Conservation (phyloP, 2,797 vertebrate genomes). For the Cercopithecus mitis region DNA sequence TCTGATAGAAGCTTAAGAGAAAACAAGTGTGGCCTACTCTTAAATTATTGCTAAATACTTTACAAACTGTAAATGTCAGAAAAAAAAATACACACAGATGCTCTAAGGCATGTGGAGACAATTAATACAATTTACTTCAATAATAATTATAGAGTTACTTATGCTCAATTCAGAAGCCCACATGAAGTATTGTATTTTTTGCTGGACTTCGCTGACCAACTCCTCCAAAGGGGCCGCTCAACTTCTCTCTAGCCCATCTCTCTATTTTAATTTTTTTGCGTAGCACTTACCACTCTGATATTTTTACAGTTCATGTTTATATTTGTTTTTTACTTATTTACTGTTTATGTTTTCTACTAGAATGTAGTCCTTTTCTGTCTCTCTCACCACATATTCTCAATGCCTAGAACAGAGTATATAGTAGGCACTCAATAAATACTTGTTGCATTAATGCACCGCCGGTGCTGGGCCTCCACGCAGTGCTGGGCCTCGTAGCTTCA, state of each 20-base stretch:
- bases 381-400: not conserved
- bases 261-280: not conserved
- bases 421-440: not conserved
- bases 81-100: slow-evolving; percentile 41
- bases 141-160: not conserved
- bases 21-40: slow-evolving; percentile 31
- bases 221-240: not conserved
- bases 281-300: not conserved
- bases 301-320: not conserved
- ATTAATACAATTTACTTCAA: not conserved
- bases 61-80: slow-evolving; percentile 41
- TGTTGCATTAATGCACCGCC: not conserved
- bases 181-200: not conserved
- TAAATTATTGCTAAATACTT: slow-evolving; percentile 61
- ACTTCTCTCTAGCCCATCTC: not conserved
- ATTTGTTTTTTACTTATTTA: not conserved
- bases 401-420: not conserved
- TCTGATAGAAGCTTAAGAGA: not conserved
- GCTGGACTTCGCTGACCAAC: not conserved
- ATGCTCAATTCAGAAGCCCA: not conserved
- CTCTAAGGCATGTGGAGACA: not conserved
- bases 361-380: not conserved
- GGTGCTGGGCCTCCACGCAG: not conserved
- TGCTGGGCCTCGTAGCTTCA: not conserved
- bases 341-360: not conserved